Evolutionary conservation across 2,797 vertebrate genomes (phyloP).

Genomic region (Crocidura indochinensis): DNA sequence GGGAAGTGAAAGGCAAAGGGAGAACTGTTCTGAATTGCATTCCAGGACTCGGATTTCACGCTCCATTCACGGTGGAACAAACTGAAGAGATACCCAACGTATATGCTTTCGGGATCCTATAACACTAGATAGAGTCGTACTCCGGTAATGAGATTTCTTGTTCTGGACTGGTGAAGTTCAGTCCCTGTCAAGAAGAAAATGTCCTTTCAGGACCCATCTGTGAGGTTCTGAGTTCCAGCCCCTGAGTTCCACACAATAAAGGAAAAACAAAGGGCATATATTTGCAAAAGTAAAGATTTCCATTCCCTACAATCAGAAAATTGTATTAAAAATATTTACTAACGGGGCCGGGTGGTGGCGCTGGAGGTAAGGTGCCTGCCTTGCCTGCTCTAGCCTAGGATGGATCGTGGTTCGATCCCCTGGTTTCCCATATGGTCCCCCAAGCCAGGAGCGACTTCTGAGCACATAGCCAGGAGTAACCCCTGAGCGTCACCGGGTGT

Average conservation of each 20-base stretch:
- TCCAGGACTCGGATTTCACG: slow-evolving; percentile 3
- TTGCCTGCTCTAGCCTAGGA: too few species aligned
- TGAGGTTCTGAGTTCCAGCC: too few species aligned
- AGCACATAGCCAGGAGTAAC: too few species aligned
- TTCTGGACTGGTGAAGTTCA: slow-evolving; percentile 45
- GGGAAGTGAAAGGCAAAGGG: background rate
- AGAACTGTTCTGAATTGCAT: background rate
- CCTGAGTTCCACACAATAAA: too few species aligned
- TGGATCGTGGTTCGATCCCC: too few species aligned
- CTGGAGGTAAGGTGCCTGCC: too few species aligned
- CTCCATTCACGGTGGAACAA: background rate
- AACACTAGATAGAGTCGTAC: background rate
- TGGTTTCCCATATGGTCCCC: too few species aligned
- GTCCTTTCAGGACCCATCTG: too few species aligned
- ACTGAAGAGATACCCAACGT: slow-evolving; percentile 13
- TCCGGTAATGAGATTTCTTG: slow-evolving; percentile 8
- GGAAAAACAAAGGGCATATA: background rate
- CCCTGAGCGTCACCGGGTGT: too few species aligned
- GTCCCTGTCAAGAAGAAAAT: background rate
- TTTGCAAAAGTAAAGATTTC: background rate
- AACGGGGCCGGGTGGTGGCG: too few species aligned
- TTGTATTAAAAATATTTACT: background rate
- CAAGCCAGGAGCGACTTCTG: too few species aligned
- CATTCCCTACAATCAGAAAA: background rate
- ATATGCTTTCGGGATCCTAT: background rate